These are phyloP conservation scores for Sciurus niger DNA, from an alignment of 2,113 vertebrate species.

Conservation along the genomic window DNA sequence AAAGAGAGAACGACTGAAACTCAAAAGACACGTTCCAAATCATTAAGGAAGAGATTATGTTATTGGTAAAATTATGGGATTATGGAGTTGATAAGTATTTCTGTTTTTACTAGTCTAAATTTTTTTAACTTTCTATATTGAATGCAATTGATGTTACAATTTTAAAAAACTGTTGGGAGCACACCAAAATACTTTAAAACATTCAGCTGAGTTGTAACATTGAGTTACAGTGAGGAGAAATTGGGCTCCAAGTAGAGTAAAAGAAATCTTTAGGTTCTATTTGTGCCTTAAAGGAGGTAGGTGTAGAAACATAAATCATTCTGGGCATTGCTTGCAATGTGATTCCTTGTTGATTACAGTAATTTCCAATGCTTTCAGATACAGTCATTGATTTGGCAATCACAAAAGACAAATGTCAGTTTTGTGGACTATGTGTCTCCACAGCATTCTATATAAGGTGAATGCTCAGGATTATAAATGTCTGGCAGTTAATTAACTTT, in stretches of 20 bases:
- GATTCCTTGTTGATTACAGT: not conserved
- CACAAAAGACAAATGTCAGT: not conserved
- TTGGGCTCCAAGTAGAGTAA: not conserved
- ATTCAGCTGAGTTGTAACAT: not conserved
- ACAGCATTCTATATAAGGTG: not conserved
- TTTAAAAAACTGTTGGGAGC: constrained; percentile 5
- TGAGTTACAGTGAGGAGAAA: not conserved
- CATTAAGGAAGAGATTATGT: not conserved
- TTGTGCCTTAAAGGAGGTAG: not conserved
- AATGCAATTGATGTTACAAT: constrained; percentile 13
- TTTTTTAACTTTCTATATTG: not conserved
- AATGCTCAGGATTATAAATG: not conserved
- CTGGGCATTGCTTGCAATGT: not conserved
- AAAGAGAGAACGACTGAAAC: not conserved
- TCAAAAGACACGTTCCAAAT: constrained; percentile 11
- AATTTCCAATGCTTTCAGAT: constrained; percentile 1
- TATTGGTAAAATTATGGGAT: not conserved
- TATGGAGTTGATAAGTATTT: not conserved
- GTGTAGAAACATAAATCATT: not conserved
- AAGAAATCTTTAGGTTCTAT: constrained; percentile 13
- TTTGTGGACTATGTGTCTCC: not conserved
- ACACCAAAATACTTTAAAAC: not conserved
- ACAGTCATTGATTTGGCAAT: not conserved
- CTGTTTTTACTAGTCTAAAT: not conserved
- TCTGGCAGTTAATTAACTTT: not conserved